Percentiles rank a stretch among this genome's conserved stretches.
Evolutionary conservation across 2,797 vertebrate species (phyloP).

Genomic region (Notolepis coatsorum): DNA sequence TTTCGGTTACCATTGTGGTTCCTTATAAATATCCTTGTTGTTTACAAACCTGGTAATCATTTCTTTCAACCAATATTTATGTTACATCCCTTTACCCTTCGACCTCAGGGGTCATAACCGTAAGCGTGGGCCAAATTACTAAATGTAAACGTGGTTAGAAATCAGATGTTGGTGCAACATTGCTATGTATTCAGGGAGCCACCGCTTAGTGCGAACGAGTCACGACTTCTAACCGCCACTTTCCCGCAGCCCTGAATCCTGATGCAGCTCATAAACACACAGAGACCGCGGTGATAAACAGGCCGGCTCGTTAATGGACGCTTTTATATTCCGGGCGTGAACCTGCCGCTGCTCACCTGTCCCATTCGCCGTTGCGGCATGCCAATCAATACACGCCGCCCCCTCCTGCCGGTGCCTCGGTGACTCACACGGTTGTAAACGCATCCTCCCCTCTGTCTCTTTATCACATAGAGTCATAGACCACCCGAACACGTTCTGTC

Average conservation of each 20-base stretch:
- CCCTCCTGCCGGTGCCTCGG: conserved; percentile 26
- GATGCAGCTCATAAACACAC: conserved; percentile 48
- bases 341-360: conserved; percentile 55
- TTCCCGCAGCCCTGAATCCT: neutral
- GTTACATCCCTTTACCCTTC: too few species aligned
- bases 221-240: conserved; percentile 8
- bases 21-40: too few species aligned
- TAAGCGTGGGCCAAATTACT: too few species aligned
- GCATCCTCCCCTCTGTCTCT: conserved; percentile 14
- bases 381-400: conserved; percentile 43
- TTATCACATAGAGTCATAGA: conserved; percentile 18
- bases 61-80: too few species aligned
- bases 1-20: too few species aligned
- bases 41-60: too few species aligned
- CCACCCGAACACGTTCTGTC: neutral
- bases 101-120: too few species aligned
- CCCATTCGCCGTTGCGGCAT: conserved; percentile 13
- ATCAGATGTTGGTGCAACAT: neutral
- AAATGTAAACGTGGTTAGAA: too few species aligned
- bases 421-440: conserved; percentile 30
- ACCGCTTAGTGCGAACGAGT: conserved; percentile 22
- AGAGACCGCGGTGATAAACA: conserved; percentile 31
- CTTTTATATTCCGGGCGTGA: conserved; percentile 61
- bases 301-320: conserved; percentile 45
- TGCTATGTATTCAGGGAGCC: conserved; percentile 13